These are phyloP conservation scores for Xiphorhynchus erythropygius DNA, from an alignment of 2,797 vertebrate species.

Conservation along the genomic window DNA sequence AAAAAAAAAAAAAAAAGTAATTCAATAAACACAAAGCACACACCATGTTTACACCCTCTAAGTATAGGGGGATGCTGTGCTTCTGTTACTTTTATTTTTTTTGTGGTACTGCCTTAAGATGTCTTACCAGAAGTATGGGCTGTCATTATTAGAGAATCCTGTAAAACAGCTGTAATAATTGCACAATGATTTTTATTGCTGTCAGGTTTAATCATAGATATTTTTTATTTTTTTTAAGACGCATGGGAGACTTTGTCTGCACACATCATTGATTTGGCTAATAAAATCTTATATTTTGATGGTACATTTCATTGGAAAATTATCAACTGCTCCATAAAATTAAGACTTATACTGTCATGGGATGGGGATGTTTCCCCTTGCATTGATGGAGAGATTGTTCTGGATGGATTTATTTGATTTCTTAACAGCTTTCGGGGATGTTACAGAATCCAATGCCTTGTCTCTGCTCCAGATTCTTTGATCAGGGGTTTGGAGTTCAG, in stretches of 20 bases:
- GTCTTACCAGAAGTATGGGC: background rate
- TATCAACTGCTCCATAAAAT: conserved; percentile 31
- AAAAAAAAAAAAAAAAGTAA: background rate
- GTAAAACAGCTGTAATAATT: conserved; percentile 40
- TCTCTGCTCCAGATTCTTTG: background rate
- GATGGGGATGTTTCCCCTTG: conserved; percentile 23
- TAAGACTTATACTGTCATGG: background rate
- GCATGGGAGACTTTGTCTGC: conserved; percentile 1
- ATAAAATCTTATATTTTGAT: conserved; percentile 57
- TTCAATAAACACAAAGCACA: background rate
- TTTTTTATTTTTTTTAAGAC: background rate
- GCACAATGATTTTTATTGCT: background rate
- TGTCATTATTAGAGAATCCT: background rate
- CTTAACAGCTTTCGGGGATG: background rate
- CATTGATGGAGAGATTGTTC: background rate
- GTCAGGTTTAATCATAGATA: conserved; percentile 25
- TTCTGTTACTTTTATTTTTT: background rate
- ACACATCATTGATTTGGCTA: conserved; percentile 48
- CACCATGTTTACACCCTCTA: background rate
- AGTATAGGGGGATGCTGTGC: background rate
- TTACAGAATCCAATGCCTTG: background rate
- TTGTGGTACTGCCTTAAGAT: background rate
- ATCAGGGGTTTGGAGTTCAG: background rate
- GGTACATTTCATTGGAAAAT: conserved; percentile 41
- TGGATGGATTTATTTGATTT: conserved; percentile 20